Base-by-base conservation (phyloP, 37 sponge, comb jelly and placozoan genomes). In the Beroe ovata region DNA sequence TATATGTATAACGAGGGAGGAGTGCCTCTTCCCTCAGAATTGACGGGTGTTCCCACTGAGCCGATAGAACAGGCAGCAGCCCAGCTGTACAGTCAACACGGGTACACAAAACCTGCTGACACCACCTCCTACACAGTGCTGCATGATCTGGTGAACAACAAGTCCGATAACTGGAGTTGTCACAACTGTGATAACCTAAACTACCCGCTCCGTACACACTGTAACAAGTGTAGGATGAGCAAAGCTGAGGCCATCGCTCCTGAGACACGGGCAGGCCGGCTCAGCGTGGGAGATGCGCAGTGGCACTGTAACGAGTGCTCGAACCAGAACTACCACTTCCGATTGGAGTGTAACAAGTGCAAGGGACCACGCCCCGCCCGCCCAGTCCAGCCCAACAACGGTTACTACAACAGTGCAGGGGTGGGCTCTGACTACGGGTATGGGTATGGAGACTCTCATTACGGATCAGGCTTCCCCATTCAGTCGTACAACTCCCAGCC, bases 341-440 rank as follows among this genome's bases (percentile, higher is more conserved):
- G 84, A 25, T 23, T 77, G 84, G 84, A 38, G 54, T 77, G 84
- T 29, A 77, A 77, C 47, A 77, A 77, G 84, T 77, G 84, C 54
- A 42, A 42, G 54, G 42, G 36, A 1, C 36, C 19, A 19, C 84
- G 84, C 8, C 84, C 84, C 18, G 54, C 84, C 54, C 33, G 69
- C 16, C 54, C 6, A 16, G 54, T 47, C 11, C 25, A 23, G 39
- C 22, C 54, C 8, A 35, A 38, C 25, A 34, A 29, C 38, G 38
- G 35, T 14, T 69, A 29, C 71, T 20, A 25, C 6, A 25, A 25
- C 4, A 4, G 6, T 62, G 38, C 20, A 3, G 6, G 38, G 3
- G 1, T 1, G 25, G 21, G 25, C 47, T 36, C 39, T 8, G 42
- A 3, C 28, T 77, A 77, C 54, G 63, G 63, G 22, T 62, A 26